phyloP scores from a whole-genome alignment of 2,113 vertebrate genomes.

The Stigmatopora argus region DNA sequence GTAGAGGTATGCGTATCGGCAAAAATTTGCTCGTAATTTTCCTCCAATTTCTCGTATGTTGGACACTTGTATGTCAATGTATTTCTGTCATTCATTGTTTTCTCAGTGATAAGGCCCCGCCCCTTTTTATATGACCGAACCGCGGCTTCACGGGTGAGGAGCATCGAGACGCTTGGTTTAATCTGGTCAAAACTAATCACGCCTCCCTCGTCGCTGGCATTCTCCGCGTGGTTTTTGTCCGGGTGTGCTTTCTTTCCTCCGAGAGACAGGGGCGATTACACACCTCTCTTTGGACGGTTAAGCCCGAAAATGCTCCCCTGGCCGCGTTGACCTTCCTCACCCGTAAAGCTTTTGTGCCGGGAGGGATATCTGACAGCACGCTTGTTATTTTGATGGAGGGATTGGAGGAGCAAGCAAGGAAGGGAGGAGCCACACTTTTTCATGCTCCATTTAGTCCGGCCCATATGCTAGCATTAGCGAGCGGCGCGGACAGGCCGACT shows the following conservation, averaged over 20 bases:
- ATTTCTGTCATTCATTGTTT: slow-evolving; percentile 15
- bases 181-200: slow-evolving; percentile 44
- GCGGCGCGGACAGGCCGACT: slow-evolving; percentile 36
- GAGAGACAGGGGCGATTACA: slow-evolving; percentile 38
- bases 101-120: slow-evolving; percentile 10
- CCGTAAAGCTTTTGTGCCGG: slow-evolving; percentile 24
- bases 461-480: slow-evolving; percentile 48
- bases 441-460: slow-evolving; percentile 26
- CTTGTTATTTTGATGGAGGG: slow-evolving; percentile 49
- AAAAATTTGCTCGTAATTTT: too few species aligned
- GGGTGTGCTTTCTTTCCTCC: slow-evolving; percentile 25
- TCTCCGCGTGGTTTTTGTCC: slow-evolving; percentile 42
- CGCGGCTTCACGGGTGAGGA: slow-evolving; percentile 26
- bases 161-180: slow-evolving; percentile 35
- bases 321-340: slow-evolving; percentile 22
- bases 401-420: slow-evolving; percentile 16
- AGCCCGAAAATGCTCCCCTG: slow-evolving; percentile 10
- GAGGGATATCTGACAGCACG: slow-evolving; percentile 38
- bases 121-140: slow-evolving; percentile 24
- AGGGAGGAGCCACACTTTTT: slow-evolving; percentile 36
- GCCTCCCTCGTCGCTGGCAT: slow-evolving; percentile 34
- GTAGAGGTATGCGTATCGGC: too few species aligned
- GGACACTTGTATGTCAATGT: too few species aligned
- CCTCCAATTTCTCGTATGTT: too few species aligned
- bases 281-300: slow-evolving; percentile 28